Evolutionary conservation across 2,113 vertebrate species (phyloP).

Genomic region (Gymnarchus niloticus): DNA sequence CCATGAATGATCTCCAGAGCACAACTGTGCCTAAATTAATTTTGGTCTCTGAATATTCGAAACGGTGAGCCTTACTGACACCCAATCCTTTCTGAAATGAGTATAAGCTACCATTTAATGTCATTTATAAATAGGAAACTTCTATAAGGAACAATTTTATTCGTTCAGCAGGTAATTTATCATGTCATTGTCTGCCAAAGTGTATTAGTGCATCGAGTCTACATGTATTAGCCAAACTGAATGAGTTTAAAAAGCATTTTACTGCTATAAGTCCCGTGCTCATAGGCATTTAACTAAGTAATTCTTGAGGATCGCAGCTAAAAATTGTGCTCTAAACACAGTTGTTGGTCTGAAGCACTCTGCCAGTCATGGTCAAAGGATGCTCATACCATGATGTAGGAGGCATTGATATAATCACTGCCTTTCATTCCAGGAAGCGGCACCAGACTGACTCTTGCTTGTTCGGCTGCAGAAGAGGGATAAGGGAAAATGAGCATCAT

Average conservation of each 20-base stretch:
- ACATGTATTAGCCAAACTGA: background rate
- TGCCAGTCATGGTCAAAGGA: constrained; percentile 22
- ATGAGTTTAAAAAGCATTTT: background rate
- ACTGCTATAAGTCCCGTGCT: background rate
- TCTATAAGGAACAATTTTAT: too few relatives aligned
- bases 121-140: background rate
- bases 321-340: background rate
- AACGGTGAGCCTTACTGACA: background rate
- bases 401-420: constrained; percentile 99
- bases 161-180: too few relatives aligned
- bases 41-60: too few relatives aligned
- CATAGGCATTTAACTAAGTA: background rate
- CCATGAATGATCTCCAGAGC: too few relatives aligned
- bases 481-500: constrained; percentile 23
- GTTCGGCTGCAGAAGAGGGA: constrained; percentile 70
- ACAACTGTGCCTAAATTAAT: too few relatives aligned
- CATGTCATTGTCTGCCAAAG: background rate
- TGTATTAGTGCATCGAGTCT: background rate
- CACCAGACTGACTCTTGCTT: constrained; percentile 88
- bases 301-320: background rate
- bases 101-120: background rate
- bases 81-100: background rate
- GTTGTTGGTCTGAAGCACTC: background rate
- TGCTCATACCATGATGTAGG: constrained; percentile 89
- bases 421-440: constrained; percentile 95